Percentiles rank a stretch among this genome's conserved stretches.
These are phyloP conservation scores for Cynodonichthys magdalenae DNA, from an alignment of 2,797 vertebrate species.

Conservation along the genomic window DNA sequence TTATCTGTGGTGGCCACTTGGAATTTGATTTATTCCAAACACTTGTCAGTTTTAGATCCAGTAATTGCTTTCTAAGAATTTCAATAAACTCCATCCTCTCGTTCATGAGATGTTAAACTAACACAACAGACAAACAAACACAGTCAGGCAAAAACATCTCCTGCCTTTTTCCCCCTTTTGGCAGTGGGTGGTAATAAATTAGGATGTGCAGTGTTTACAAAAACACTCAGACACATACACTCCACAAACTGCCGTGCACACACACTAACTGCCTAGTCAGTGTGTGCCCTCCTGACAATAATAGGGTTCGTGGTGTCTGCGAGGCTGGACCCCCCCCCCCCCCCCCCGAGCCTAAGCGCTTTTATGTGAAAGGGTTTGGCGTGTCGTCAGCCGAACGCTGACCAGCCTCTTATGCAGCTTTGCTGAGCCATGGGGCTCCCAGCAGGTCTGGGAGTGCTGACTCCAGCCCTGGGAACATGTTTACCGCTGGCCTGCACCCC, in stretches of 20 bases:
- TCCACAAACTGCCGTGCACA: constrained; percentile 30
- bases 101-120: background rate
- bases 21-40: too few relatives aligned
- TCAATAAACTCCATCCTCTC: too few relatives aligned
- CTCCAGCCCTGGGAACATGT: constrained; percentile 81
- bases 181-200: background rate
- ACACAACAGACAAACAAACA: background rate
- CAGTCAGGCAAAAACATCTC: too few relatives aligned
- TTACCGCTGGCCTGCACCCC: constrained; percentile 74
- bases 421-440: constrained; percentile 82
- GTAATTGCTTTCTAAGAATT: too few relatives aligned
- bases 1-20: too few relatives aligned
- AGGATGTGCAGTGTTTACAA: constrained; percentile 7
- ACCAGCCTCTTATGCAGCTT: constrained; percentile 80
- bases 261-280: constrained; percentile 52
- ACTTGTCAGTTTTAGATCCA: too few relatives aligned
- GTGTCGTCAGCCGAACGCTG: constrained; percentile 76
- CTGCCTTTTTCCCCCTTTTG: too few relatives aligned
- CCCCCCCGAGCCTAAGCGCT: constrained; percentile 68
- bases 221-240: constrained; percentile 17
- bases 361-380: constrained; percentile 75
- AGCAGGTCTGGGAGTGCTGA: constrained; percentile 81
- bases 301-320: constrained; percentile 55
- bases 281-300: constrained; percentile 63
- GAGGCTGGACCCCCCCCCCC: constrained; percentile 55